phyloP scores from a whole-genome alignment of 2,113 vertebrate genomes.

The Myanophis thanlyinensis region DNA sequence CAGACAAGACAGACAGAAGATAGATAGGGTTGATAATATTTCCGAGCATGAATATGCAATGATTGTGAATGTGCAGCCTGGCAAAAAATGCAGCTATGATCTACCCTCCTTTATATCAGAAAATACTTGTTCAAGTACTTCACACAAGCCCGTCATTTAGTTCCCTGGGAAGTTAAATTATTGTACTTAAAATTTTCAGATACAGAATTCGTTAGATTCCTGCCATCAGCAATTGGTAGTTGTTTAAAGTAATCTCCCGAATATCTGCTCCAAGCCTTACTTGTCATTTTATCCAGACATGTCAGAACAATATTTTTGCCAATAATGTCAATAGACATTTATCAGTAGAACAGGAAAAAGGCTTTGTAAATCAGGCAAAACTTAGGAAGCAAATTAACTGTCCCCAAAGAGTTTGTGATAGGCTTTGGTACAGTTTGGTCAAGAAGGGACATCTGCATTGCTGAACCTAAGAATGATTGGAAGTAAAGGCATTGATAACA shows the following conservation, averaged over 20 bases:
- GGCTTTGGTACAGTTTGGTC: neutral
- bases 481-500: neutral
- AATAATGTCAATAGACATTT: neutral
- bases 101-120: neutral
- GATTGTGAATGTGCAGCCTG: neutral
- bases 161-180: neutral
- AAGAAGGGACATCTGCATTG: neutral
- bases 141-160: neutral
- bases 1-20: neutral
- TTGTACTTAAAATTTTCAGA: neutral
- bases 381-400: neutral
- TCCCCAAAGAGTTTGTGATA: neutral
- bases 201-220: neutral
- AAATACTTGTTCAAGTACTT: neutral
- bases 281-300: neutral
- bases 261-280: neutral
- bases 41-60: neutral
- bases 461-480: neutral
- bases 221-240: neutral
- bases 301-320: neutral
- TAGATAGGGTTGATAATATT: neutral
- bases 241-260: neutral
- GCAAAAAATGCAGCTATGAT: neutral
- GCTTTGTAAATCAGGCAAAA: neutral
- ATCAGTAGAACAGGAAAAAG: neutral